Conservation (phyloP, 1,140 invertebrate genomes). For the Gyrodactylus bullatarudis region DNA sequence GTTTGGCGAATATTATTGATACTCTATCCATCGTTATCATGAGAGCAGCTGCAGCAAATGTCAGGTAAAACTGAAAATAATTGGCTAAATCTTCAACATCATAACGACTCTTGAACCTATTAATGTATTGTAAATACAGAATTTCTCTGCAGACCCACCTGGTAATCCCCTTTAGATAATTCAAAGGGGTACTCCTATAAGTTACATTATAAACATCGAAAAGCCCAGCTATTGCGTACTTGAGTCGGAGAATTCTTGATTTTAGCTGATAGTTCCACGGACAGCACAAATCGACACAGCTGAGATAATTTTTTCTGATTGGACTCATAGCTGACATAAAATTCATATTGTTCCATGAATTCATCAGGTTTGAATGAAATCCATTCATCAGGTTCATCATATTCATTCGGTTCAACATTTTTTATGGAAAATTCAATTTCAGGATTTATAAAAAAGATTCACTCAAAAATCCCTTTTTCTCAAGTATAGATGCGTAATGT, state of each 20-base stretch:
- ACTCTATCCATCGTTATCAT: neutral
- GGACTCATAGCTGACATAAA: too few relatives aligned
- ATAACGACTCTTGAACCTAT: neutral
- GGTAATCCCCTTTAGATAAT: neutral
- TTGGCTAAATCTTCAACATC: neutral
- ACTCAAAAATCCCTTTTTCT: too few relatives aligned
- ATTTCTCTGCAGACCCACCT: neutral
- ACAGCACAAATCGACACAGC: neutral
- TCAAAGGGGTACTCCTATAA: neutral
- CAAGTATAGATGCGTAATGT: too few relatives aligned
- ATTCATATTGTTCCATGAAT: too few relatives aligned
- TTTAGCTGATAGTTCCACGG: neutral
- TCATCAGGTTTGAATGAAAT: too few relatives aligned
- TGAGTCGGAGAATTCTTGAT: neutral
- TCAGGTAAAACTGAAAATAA: neutral
- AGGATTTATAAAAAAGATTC: too few relatives aligned
- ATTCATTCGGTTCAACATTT: too few relatives aligned
- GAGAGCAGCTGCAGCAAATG: neutral
- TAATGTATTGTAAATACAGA: neutral
- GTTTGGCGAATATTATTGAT: neutral
- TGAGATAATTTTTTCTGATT: too few relatives aligned
- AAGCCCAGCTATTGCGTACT: neutral
- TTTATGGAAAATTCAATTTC: too few relatives aligned
- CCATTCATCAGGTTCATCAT: too few relatives aligned
- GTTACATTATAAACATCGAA: neutral